phyloP scores from a whole-genome alignment of 1,140 invertebrate species.

The Drosophila repletoides region DNA sequence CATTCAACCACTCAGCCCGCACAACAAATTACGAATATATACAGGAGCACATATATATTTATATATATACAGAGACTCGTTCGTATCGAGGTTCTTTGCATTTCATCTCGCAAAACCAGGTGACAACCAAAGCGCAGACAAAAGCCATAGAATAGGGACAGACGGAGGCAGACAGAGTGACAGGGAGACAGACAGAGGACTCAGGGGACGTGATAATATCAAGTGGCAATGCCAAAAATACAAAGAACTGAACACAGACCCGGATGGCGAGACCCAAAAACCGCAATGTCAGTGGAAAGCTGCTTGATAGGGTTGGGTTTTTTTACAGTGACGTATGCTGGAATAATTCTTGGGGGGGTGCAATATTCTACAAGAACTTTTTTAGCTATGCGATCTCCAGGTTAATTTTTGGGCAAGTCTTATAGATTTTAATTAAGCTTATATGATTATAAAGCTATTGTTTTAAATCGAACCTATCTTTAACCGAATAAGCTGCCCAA shows the following conservation, averaged over 20 bases:
- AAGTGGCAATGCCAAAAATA: slow-evolving; percentile 65
- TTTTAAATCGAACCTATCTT: too few species aligned
- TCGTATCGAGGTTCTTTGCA: slow-evolving; percentile 55
- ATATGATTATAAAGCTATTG: too few species aligned
- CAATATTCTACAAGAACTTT: too few species aligned
- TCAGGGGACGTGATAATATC: slow-evolving; percentile 66
- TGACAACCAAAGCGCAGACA: slow-evolving; percentile 55
- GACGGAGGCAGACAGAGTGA: neutral
- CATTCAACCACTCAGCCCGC: slow-evolving; percentile 30
- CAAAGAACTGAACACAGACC: slow-evolving; percentile 25
- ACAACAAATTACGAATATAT: slow-evolving; percentile 55
- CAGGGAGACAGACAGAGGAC: slow-evolving; percentile 19
- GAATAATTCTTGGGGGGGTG: too few species aligned
- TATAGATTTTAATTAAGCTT: too few species aligned
- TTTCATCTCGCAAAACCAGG: slow-evolving; percentile 61
- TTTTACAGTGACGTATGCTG: too few species aligned
- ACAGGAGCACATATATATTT: too few species aligned
- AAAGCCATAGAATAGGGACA: slow-evolving; percentile 37
- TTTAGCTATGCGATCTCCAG: too few species aligned
- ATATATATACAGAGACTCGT: too few species aligned
- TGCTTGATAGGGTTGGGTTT: neutral
- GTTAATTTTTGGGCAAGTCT: too few species aligned
- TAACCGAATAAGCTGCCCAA: too few species aligned
- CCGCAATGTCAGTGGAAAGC: slow-evolving; percentile 40
- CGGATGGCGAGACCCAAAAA: slow-evolving; percentile 27